Conservation (phyloP, 2,888 invertebrate species). For the Temnothorax unifasciatus region DNA sequence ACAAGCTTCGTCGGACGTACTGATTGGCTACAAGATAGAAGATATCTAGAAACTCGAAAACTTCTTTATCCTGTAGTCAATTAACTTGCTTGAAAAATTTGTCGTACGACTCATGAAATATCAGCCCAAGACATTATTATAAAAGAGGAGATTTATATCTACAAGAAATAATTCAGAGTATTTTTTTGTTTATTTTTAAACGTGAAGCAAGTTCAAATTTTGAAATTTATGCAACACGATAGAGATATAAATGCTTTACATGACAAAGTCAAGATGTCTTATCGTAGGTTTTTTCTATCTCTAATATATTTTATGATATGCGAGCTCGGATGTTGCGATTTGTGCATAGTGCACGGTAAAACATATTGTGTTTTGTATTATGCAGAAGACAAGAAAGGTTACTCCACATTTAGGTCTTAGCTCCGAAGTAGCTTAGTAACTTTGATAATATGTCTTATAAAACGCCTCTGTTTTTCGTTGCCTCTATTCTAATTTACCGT, state of each 20-base stretch:
- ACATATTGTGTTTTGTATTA: background rate
- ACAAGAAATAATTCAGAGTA: background rate
- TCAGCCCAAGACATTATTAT: background rate
- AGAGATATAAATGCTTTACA: background rate
- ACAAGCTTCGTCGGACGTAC: no score
- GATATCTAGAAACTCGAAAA: no score
- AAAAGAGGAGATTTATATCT: background rate
- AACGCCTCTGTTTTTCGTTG: background rate
- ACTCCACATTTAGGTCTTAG: background rate
- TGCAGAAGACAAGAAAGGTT: background rate
- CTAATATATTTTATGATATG: background rate
- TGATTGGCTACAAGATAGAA: no score
- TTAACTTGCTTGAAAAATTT: no score
- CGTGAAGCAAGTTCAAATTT: background rate
- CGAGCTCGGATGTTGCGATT: no score
- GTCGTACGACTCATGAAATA: no score
- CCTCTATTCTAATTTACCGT: background rate
- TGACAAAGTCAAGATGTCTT: background rate
- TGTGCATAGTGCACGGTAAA: background rate
- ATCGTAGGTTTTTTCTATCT: background rate
- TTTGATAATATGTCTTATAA: background rate
- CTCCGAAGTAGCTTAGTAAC: background rate
- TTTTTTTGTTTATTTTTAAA: background rate
- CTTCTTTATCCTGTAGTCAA: no score
- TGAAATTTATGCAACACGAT: background rate